phyloP scores from a whole-genome alignment of 2,888 invertebrate species.

The Ennomos quercinarius region DNA sequence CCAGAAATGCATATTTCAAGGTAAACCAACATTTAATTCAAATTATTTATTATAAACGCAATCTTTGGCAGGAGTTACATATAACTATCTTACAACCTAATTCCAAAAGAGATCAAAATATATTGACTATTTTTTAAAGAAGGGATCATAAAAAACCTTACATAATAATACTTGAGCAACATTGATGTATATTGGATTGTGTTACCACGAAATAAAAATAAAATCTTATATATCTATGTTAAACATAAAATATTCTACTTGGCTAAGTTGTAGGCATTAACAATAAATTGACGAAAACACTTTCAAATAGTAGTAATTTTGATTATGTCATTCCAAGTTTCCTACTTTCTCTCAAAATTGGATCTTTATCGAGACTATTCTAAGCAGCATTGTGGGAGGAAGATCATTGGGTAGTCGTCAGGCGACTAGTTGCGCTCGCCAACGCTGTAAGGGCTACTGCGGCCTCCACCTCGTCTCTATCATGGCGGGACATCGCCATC shows the following conservation, averaged over 20 bases:
- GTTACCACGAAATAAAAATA: conserved; percentile 33
- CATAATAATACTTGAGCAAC: conserved; percentile 68
- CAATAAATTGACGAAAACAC: too few species aligned
- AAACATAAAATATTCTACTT: conserved; percentile 32
- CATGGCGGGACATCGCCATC: conserved; percentile 74
- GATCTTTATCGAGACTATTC: too few species aligned
- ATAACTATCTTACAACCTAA: conserved; percentile 51
- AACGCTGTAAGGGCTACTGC: conserved; percentile 90
- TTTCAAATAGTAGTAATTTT: too few species aligned
- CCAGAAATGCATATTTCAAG: conserved; percentile 33
- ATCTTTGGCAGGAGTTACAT: conserved; percentile 71
- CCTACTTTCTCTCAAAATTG: too few species aligned
- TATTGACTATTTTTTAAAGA: conserved; percentile 51
- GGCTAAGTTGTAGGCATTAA: conserved; percentile 5
- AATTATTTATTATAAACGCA: conserved; percentile 55
- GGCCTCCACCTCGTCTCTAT: conserved; percentile 90
- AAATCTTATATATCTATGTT: conserved; percentile 32
- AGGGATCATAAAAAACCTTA: conserved; percentile 50
- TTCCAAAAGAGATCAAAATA: conserved; percentile 74
- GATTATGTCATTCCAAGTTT: too few species aligned
- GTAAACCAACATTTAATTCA: conserved; percentile 30
- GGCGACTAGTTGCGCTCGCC: conserved; percentile 76
- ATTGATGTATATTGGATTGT: conserved; percentile 37
- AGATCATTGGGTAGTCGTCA: conserved; percentile 51
- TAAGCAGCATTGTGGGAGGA: neutral